Evolutionary conservation across 2,888 invertebrate genomes (phyloP), one percentile per base, ranked within the genome.

Genomic region (Sclerodermus sp.): DNA sequence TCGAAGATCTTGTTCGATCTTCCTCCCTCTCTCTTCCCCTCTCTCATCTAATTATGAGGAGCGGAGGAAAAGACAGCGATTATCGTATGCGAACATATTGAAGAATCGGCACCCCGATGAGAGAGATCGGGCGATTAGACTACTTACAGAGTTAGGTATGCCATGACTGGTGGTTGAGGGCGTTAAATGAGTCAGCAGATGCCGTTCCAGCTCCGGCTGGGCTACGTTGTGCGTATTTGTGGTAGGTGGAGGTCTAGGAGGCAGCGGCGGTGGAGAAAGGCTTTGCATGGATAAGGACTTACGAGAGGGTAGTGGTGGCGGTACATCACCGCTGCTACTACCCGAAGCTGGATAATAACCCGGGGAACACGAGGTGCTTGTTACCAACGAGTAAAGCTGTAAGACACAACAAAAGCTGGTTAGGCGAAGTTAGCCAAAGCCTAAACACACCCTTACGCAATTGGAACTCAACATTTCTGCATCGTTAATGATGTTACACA

Each of bases 231-330:
- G 76, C 67, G 67, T 73, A 67, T 72, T 75, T 71, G 73, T 70
- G 61, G 68, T 62, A 44, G 81, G 81, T 10, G 81, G 80, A 67
- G 82, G 81, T 62, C 85, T 80, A 16, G 85, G 86, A 49, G 86
- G 85, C 65, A 85, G 75, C 23, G 85, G 85, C 60, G 85, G 85
- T 49, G 83, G 82, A 62, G 77, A 74, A 51, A 76, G 71, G 63
- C 74, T 75, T 70, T 74, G 76, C 75, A 75, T 74, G 65, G 76
- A 75, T 51, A 73, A 56, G 71, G 78, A 74, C 64, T 79, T 79
- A 58, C 79, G 77, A 61, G 78, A 77, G 42, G 78, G 77, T 57
- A 79, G 67, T 55, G 80, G 80, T 58, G 79, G 78, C 62, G 82
- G 81, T 51, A 73, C 61, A 60, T 75, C 77, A 62, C 71, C 67